These are phyloP conservation scores for Hydrozoanthus tunicans DNA, from an alignment of 64 coral and sea anemone genomes.

Conservation along the genomic window DNA sequence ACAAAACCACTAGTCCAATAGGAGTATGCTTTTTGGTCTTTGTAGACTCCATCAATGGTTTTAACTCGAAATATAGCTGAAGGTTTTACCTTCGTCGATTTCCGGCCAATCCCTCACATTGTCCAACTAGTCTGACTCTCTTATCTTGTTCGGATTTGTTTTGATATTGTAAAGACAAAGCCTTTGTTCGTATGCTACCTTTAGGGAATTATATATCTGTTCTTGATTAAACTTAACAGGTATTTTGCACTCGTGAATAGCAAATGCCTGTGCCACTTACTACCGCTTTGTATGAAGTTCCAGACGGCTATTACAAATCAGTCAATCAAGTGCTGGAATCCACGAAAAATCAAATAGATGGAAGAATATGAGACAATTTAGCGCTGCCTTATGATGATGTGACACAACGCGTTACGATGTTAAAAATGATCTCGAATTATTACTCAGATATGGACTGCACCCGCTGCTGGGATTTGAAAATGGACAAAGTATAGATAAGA, in stretches of 20 bases:
- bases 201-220: slow-evolving; percentile 34
- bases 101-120: slow-evolving; percentile 59
- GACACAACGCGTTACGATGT: no score
- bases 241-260: slow-evolving; percentile 46
- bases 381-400: no score
- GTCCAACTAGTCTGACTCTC: slow-evolving; percentile 29
- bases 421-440: no score
- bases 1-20: slow-evolving; percentile 63
- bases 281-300: slow-evolving; percentile 8
- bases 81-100: slow-evolving; percentile 60
- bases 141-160: slow-evolving; percentile 51
- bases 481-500: no score
- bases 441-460: no score
- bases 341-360: no score
- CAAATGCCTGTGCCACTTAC: slow-evolving; percentile 64
- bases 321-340: no score
- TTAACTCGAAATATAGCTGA: slow-evolving; percentile 52
- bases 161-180: slow-evolving; percentile 31
- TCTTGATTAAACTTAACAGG: slow-evolving; percentile 34
- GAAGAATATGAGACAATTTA: no score
- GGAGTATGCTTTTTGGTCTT: slow-evolving; percentile 76
- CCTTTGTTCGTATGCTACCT: slow-evolving; percentile 53
- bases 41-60: slow-evolving; percentile 65
- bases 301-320: no score
- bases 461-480: no score